Conservation (phyloP, 2,888 invertebrate genomes). For the Rhagonycha fulva region DNA sequence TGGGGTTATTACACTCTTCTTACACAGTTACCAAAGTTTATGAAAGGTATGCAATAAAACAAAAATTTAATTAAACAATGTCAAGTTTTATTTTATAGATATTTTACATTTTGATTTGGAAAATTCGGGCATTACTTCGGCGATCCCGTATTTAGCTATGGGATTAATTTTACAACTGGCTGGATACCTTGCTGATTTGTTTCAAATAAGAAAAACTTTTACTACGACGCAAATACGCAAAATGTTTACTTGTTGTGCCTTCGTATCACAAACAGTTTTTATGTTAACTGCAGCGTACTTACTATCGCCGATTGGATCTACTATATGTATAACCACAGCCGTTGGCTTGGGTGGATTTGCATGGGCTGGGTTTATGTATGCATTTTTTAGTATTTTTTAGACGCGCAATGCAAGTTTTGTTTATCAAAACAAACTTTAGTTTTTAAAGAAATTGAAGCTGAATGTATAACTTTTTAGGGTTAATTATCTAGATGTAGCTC, state of each 20-base stretch:
- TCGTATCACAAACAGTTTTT: constrained; percentile 79
- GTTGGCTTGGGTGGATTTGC: constrained; percentile 91
- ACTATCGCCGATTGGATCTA: constrained; percentile 67
- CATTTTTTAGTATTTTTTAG: neutral
- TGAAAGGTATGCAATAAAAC: constrained; percentile 64
- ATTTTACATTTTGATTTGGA: constrained; percentile 73
- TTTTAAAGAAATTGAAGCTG: neutral
- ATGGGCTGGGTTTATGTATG: constrained; percentile 86
- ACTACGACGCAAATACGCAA: constrained; percentile 75
- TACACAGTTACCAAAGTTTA: constrained; percentile 82
- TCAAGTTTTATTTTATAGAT: constrained; percentile 58
- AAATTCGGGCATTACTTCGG: constrained; percentile 82
- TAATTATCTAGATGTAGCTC: constrained; percentile 87
- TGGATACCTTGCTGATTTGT: constrained; percentile 82
- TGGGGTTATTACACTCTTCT: constrained; percentile 89
- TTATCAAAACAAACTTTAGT: too few species aligned
- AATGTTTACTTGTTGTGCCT: constrained; percentile 73
- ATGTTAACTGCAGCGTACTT: constrained; percentile 83
- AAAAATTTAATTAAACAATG: neutral
- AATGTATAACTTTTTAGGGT: constrained; percentile 58
- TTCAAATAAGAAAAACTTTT: constrained; percentile 65
- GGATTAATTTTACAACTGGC: constrained; percentile 77
- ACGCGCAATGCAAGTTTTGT: neutral
- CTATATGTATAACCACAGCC: constrained; percentile 83
- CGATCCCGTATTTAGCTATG: constrained; percentile 89